Evolutionary conservation across 2,113 vertebrate genomes (phyloP), one percentile per base, ranked within the genome.

Genomic region (Beaufortia kweichowensis): DNA sequence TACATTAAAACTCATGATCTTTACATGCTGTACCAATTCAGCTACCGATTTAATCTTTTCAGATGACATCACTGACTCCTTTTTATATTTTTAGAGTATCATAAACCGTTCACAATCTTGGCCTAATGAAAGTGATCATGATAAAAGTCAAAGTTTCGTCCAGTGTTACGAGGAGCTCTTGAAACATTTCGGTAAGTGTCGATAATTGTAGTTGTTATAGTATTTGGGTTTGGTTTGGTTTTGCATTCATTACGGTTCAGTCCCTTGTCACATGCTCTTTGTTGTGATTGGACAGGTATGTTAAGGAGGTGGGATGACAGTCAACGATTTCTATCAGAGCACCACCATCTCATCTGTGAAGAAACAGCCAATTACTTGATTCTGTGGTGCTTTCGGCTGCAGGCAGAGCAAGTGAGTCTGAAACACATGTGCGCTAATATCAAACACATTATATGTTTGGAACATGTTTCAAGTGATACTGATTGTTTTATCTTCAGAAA

Each of bases 251-350:
- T 39, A 2, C 35, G 15, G 41, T 2, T 41, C 41, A 9, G 6
- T 46, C 11, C 24, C 14, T 59, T 75, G 4, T 63, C 17, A 9
- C 8, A 53, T 53, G 48, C 50, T 26, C 31, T 46, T 15, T 59
- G 10, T 48, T 63, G 48, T 64, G 65, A 76, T 24, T 41, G 75
- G 28, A 50, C 83, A 98, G 97, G 97, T 63, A 98, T 98, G 96
- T 86, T 98, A 82, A 94, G 92, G 79, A 91, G 97, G 88, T 99
- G 97, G 97, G 94, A 97, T 78, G 97, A 98, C 83, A 99, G 97
- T 90, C 97, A 99, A 86, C 93, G 93, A 62, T 98, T 96, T 90
- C 90, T 99, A 17, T 94, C 97, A 61, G 93, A 96, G 80, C 90
- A 93, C 78, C 95, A 96, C 0, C 93, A 97, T 76, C 94, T 99